phyloP scores from a whole-genome alignment of 2,888 invertebrate genomes.

The Stenotaenia linearis region DNA sequence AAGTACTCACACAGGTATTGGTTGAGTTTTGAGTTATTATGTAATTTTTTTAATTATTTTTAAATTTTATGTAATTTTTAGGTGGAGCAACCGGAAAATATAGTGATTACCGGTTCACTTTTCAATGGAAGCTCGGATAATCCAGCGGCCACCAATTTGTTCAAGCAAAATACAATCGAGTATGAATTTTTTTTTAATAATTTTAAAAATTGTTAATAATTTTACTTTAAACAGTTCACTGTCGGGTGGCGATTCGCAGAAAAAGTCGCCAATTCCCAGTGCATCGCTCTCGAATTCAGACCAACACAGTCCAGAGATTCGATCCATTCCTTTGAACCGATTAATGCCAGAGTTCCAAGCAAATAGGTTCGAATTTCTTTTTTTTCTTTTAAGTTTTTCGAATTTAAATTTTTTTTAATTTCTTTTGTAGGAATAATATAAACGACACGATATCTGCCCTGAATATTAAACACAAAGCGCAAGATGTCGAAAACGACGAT shows the following conservation, averaged over 20 bases:
- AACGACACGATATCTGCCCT: slow-evolving; percentile 34
- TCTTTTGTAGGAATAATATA: background rate
- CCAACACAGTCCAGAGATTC: background rate
- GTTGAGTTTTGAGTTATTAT: too few species aligned
- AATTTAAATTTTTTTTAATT: background rate
- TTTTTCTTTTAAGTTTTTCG: background rate
- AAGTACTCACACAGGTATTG: too few species aligned
- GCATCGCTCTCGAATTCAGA: background rate
- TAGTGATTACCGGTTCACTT: background rate
- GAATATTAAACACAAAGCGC: background rate
- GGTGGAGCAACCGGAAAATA: background rate
- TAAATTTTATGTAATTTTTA: too few species aligned
- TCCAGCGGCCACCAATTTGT: background rate
- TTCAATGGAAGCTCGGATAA: background rate
- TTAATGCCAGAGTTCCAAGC: background rate
- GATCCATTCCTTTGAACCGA: background rate
- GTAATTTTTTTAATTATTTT: too few species aligned
- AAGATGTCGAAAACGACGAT: slow-evolving; percentile 35
- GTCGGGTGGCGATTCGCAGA: background rate
- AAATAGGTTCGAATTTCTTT: slow-evolving; percentile 15
- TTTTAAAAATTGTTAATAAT: background rate
- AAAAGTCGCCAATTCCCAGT: background rate
- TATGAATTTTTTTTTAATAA: background rate
- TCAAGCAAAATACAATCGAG: background rate
- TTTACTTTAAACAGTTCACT: background rate